Base-by-base conservation (phyloP, 1,140 invertebrate genomes). In the Pantala flavescens region DNA sequence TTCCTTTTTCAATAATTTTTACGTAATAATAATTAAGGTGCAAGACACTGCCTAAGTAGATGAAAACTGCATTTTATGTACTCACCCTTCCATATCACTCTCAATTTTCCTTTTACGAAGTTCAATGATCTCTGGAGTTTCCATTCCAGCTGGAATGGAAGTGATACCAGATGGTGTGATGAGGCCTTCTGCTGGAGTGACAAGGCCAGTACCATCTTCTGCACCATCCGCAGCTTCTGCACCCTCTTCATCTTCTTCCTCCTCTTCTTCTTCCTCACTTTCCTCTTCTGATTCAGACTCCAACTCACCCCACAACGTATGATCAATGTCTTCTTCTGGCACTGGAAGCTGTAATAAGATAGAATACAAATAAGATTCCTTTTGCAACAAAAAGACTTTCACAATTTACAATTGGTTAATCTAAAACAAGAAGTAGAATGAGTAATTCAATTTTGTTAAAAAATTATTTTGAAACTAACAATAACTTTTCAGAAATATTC, bases 61-160 rank as follows among this genome's bases (percentile, higher is more conserved):
- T n/a, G 74, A 63, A 12, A 75, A 0, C 23, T 24, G 12, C 16
- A 14, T 23, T 21, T 72, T n/a, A 36, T 24, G 72, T 55, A 19
- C 82, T 81, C 83, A 91, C 90, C 94, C 94, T 83, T 98, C 98
- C 90, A 98, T 96, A 83, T 98, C 96, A 74, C 91, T 93, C 83
- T 98, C 97, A 76, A 98, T 96, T 80, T 97, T 96, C 82, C 94
- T 93, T 85, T 99, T 99, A 73, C 98, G 86, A 49, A 99, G 85
- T 83, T 99, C 98, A 81, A 99, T 99, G 72, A 95, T 95, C 80
- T 99, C 97, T 0, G 98, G 98, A 0, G 97, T 99, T 85, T 99
- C 97, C 79, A 98, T 87, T 73, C 98, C 98, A 71, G 94, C 91
- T 23, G 96, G 96, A 73, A 99, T 91, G 70, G 95, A 97, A 36